Conservation (phyloP, 2,113 vertebrate species). For the Syngnathus floridae region DNA sequence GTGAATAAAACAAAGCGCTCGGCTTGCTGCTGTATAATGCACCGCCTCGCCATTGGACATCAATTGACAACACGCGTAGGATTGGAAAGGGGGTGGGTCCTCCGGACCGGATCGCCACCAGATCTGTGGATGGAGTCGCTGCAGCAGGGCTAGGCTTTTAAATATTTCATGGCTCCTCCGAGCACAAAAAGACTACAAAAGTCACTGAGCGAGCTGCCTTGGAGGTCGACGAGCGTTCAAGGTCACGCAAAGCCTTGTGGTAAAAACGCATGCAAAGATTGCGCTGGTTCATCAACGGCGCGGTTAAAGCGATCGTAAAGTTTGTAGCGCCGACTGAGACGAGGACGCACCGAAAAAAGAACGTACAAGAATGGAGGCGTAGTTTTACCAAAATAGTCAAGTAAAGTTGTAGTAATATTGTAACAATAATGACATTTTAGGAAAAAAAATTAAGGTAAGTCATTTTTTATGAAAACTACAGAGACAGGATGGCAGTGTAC, state of each 20-base stretch:
- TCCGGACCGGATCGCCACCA: constrained; percentile 79
- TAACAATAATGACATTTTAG: too few relatives aligned
- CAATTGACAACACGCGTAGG: constrained; percentile 65
- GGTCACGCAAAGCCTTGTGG: constrained; percentile 77
- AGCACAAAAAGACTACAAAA: constrained; percentile 93
- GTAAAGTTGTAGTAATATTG: too few relatives aligned
- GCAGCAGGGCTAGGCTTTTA: constrained; percentile 44
- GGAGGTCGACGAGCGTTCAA: constrained; percentile 62
- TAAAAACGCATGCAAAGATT: constrained; percentile 67
- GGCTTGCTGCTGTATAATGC: constrained; percentile 69
- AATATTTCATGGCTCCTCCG: constrained; percentile 96
- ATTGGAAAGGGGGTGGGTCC: background rate
- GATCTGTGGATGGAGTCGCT: constrained; percentile 35
- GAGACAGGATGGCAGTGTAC: constrained; percentile 39
- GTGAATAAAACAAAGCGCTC: constrained; percentile 73
- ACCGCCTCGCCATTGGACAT: constrained; percentile 72
- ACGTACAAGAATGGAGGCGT: too few relatives aligned
- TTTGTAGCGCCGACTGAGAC: constrained; percentile 33
- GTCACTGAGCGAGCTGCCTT: constrained; percentile 69
- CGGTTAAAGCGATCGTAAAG: constrained; percentile 6
- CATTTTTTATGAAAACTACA: background rate
- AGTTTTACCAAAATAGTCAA: too few relatives aligned
- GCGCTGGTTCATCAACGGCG: constrained; percentile 38
- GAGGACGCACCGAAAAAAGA: too few relatives aligned
- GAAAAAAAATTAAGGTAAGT: too few relatives aligned